Conservation (phyloP, 2,888 invertebrate genomes). For the Chaitophorus viminalis region DNA sequence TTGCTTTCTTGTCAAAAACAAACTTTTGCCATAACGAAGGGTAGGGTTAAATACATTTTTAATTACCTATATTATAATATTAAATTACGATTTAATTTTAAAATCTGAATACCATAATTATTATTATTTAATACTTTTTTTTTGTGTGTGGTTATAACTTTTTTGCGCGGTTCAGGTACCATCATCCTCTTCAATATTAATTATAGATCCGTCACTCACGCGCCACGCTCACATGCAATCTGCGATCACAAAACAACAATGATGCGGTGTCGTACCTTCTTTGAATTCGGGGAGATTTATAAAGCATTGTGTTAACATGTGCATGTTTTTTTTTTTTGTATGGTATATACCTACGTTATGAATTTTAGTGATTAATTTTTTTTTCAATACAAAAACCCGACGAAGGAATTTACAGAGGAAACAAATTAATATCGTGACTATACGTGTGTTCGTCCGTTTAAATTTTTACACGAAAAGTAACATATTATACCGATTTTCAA, state of each 20-base stretch:
- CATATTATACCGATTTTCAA: no score
- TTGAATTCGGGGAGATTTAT: background rate
- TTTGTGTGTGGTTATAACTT: background rate
- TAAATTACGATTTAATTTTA: background rate
- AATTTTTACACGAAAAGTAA: no score
- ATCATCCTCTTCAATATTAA: background rate
- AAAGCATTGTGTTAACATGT: background rate
- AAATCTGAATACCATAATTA: background rate
- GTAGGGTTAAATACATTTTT: background rate
- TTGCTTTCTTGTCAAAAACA: constrained; percentile 19
- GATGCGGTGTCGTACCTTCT: background rate
- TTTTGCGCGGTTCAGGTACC: background rate
- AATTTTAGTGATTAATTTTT: background rate
- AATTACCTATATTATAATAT: constrained; percentile 2
- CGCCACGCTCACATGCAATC: background rate
- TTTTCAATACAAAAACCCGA: no score
- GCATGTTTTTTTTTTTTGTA: background rate
- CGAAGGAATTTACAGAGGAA: no score
- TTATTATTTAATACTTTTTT: background rate
- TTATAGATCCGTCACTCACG: constrained; percentile 24
- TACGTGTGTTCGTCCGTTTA: no score
- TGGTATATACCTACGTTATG: background rate
- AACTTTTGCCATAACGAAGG: background rate
- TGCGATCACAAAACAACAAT: background rate
- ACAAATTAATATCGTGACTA: no score